Conservation (phyloP, 1,140 invertebrate genomes). For the Drosophila orosa region DNA sequence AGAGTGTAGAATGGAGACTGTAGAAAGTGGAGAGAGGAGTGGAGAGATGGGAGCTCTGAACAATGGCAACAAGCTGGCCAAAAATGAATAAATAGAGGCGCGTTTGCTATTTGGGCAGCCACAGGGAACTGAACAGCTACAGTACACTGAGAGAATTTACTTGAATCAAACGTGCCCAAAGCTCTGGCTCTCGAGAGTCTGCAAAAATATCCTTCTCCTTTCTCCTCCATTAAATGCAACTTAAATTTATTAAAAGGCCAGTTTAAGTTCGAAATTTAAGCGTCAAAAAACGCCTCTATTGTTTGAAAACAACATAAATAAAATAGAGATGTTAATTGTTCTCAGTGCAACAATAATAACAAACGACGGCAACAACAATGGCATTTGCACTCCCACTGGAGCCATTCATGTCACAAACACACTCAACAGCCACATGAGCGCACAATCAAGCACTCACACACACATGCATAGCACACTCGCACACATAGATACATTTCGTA, state of each 20-base stretch:
- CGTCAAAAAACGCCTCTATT: not conserved
- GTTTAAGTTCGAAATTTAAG: not conserved
- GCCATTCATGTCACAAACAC: slow-evolving; percentile 47
- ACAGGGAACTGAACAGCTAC: slow-evolving; percentile 7
- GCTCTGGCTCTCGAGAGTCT: too few relatives aligned
- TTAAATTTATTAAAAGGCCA: too few relatives aligned
- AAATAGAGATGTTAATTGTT: not conserved
- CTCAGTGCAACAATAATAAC: slow-evolving; percentile 26
- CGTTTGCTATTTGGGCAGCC: slow-evolving; percentile 60
- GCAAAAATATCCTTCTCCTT: too few relatives aligned
- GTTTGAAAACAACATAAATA: not conserved
- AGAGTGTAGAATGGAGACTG: not conserved
- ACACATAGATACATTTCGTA: slow-evolving; percentile 42
- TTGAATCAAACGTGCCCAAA: too few relatives aligned
- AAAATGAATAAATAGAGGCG: slow-evolving; percentile 63
- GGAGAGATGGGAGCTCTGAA: slow-evolving; percentile 21
- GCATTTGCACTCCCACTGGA: slow-evolving; percentile 38
- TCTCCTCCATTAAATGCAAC: too few relatives aligned
- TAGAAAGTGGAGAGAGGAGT: not conserved
- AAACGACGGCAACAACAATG: slow-evolving; percentile 35
- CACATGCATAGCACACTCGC: slow-evolving; percentile 2
- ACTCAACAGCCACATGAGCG: slow-evolving; percentile 13
- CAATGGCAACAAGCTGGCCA: slow-evolving; percentile 44
- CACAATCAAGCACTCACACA: slow-evolving; percentile 9
- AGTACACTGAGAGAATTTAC: not conserved